These are phyloP conservation scores for Phylloscopus trochiloides DNA, from an alignment of 2,113 vertebrate species.

Conservation along the genomic window DNA sequence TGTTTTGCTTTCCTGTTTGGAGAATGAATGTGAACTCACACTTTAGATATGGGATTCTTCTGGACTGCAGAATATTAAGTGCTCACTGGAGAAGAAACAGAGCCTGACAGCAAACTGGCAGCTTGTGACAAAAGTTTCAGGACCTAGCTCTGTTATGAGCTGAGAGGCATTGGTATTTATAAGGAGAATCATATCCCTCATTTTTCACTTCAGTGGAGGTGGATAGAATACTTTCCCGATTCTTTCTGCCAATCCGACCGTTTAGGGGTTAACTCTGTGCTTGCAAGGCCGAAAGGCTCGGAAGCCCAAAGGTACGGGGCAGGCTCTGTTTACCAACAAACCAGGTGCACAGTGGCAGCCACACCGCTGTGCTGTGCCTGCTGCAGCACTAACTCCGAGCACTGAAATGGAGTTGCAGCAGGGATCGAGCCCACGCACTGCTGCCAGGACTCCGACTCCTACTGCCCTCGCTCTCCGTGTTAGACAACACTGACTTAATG, in stretches of 20 bases:
- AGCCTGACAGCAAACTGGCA: background rate
- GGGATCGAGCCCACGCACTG: rapidly evolving
- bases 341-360: background rate
- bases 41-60: background rate
- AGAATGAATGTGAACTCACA: background rate
- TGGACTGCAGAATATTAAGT: background rate
- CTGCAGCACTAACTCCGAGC: background rate
- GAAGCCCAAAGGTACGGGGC: background rate
- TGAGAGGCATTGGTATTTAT: background rate
- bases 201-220: background rate
- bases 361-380: rapidly evolving
- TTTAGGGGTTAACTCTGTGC: background rate
- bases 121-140: background rate
- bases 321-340: background rate
- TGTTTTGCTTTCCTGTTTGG: background rate
- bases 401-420: background rate
- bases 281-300: background rate
- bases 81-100: background rate
- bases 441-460: background rate
- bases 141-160: background rate
- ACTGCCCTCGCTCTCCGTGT: background rate
- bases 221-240: background rate
- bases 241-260: background rate
- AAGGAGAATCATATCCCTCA: background rate
- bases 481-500: background rate